A percentile compares a stretch with the other conserved stretches of the same genome.
Conservation (phyloP, 2,888 invertebrate genomes). For the Amphipoea lucens region DNA sequence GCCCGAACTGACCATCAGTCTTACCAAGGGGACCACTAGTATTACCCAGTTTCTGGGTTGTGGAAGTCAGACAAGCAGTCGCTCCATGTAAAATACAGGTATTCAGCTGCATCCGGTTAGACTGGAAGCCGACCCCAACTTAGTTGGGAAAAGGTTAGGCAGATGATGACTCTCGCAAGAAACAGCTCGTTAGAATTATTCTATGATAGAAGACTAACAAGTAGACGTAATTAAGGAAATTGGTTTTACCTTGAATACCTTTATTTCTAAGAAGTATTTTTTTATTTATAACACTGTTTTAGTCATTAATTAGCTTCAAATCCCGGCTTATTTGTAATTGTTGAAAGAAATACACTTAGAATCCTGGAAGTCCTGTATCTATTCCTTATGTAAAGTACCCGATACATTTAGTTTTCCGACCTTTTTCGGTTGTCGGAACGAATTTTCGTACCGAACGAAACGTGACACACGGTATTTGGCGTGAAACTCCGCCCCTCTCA, state of each 20-base stretch:
- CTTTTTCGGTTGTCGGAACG: conserved; percentile 6
- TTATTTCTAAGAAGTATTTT: too few relatives aligned
- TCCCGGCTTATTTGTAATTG: neutral
- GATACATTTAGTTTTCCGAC: conserved; percentile 3
- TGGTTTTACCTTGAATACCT: neutral
- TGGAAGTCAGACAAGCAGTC: neutral
- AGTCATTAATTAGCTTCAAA: too few relatives aligned
- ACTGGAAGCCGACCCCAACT: neutral
- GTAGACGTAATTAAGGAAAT: neutral
- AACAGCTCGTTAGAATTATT: neutral
- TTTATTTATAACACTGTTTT: too few relatives aligned
- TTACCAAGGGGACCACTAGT: neutral
- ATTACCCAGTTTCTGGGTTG: neutral
- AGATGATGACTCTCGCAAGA: neutral
- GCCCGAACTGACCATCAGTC: neutral
- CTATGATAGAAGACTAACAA: neutral
- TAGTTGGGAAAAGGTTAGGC: neutral
- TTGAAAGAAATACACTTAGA: neutral
- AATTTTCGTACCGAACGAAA: conserved; percentile 21
- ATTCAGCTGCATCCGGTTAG: neutral
- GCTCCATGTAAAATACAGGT: too few relatives aligned
- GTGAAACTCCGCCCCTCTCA: conserved; percentile 49
- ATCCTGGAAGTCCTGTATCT: neutral
- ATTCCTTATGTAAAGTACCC: conserved; percentile 20
- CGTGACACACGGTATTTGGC: conserved; percentile 4